Conservation (phyloP, 1,140 invertebrate species). For the Drepana arcuata region DNA sequence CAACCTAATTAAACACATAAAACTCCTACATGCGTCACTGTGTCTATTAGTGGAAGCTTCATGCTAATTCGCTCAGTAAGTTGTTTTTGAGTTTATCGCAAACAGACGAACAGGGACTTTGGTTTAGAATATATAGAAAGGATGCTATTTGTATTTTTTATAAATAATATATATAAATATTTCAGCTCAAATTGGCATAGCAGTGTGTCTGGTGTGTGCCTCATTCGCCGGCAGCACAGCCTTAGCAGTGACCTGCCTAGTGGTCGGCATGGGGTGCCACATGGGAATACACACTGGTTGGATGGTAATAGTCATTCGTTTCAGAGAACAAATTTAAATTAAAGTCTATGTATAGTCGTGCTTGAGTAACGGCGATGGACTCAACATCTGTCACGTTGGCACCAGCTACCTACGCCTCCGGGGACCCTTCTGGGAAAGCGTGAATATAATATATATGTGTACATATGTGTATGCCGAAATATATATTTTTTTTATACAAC, state of each 20-base stretch:
- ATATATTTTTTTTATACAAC: too few species aligned
- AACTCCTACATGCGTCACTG: not conserved
- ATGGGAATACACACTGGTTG: conserved; percentile 71
- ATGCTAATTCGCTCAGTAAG: too few species aligned
- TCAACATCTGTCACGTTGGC: not conserved
- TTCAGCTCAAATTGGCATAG: conserved; percentile 28
- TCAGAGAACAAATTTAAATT: not conserved
- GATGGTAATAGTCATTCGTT: conserved; percentile 20
- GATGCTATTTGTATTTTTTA: not conserved
- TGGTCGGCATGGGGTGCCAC: conserved; percentile 74
- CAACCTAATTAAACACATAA: not conserved
- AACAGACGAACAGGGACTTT: too few species aligned
- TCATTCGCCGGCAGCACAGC: conserved; percentile 32
- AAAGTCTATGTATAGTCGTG: not conserved
- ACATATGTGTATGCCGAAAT: too few species aligned
- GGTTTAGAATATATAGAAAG: not conserved
- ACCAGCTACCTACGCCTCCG: not conserved
- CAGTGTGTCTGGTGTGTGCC: conserved; percentile 32
- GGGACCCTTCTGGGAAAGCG: too few species aligned
- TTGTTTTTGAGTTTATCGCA: too few species aligned
- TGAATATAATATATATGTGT: too few species aligned
- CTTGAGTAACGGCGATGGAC: not conserved
- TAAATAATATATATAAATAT: not conserved
- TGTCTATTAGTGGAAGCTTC: not conserved
- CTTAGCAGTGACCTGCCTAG: conserved; percentile 61